Conservation (phyloP, 2,797 vertebrate species). For the Sciaenops ocellatus region DNA sequence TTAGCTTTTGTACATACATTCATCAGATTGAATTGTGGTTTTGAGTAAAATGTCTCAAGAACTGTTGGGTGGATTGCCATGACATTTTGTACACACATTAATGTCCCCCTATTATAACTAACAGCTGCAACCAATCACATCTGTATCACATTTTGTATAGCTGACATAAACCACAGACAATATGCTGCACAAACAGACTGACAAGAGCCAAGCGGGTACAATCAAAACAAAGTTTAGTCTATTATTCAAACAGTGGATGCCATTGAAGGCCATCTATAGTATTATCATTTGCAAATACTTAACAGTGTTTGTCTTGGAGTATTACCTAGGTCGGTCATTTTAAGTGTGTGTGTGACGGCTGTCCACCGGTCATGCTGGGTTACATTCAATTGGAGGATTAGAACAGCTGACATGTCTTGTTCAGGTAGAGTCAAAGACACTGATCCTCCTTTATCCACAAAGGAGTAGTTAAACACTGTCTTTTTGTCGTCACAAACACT, state of each 20-base stretch:
- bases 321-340: conserved; percentile 31
- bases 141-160: background rate
- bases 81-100: no score
- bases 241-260: background rate
- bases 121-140: no score
- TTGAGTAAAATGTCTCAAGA: no score
- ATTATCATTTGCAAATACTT: background rate
- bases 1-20: no score
- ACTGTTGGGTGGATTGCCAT: no score
- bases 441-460: conserved; percentile 16
- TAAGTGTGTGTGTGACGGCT: background rate
- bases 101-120: no score
- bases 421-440: background rate
- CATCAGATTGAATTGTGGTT: no score
- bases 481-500: conserved; percentile 39
- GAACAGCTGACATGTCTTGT: rapidly evolving
- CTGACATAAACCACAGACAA: background rate
- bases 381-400: conserved; percentile 54
- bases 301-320: background rate
- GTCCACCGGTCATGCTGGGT: conserved; percentile 24
- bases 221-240: background rate
- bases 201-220: background rate
- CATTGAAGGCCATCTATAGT: background rate
- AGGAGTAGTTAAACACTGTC: background rate
- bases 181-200: background rate